These are phyloP conservation scores for Hippoglossus hippoglossus DNA, from an alignment of 2,797 vertebrate species.

Conservation along the genomic window DNA sequence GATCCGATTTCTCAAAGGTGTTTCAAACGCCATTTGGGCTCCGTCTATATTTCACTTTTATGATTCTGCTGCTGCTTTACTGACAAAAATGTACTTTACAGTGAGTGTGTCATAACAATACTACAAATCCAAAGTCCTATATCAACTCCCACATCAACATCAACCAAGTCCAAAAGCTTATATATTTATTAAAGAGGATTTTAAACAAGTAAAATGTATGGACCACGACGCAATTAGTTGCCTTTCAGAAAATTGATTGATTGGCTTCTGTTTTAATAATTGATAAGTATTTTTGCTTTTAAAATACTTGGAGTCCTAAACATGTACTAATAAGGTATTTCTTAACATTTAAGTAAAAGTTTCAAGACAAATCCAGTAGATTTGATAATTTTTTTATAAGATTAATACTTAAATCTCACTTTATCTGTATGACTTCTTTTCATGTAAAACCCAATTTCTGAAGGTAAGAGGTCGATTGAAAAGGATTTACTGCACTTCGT, in stretches of 20 bases:
- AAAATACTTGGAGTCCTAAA: too few species aligned
- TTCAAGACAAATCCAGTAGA: too few species aligned
- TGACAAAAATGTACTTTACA: background rate
- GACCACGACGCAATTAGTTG: background rate
- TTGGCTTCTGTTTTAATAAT: background rate
- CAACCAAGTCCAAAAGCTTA: too few species aligned
- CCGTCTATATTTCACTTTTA: background rate
- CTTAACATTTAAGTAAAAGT: background rate
- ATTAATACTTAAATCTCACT: too few species aligned
- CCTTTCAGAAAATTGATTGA: background rate
- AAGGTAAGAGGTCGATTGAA: background rate
- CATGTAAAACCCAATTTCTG: too few species aligned
- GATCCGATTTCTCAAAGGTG: background rate
- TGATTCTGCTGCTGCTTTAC: background rate
- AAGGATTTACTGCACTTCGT: background rate
- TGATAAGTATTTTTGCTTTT: background rate
- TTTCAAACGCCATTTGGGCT: conserved; percentile 17
- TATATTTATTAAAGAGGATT: too few species aligned
- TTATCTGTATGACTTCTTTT: background rate
- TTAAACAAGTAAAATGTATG: too few species aligned
- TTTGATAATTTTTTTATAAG: too few species aligned
- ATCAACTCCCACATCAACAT: background rate
- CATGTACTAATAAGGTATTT: background rate
- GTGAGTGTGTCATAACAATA: background rate
- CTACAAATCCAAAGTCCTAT: background rate